phyloP scores from a whole-genome alignment of 1,140 invertebrate genomes.

The Centruroides vittatus region DNA sequence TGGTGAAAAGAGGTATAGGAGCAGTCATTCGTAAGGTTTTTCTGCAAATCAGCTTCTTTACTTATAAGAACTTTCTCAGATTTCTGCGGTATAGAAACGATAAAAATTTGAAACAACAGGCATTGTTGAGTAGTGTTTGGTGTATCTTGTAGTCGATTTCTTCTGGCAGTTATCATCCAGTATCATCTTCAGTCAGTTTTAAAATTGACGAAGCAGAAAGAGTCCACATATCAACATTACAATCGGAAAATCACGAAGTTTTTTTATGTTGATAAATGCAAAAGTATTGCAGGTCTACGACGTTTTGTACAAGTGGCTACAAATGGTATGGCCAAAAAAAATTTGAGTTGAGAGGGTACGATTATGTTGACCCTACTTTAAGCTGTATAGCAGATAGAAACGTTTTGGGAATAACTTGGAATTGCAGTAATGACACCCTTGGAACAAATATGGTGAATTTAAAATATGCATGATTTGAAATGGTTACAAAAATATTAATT shows the following conservation, averaged over 20 bases:
- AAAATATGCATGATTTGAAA: slow-evolving; percentile 1
- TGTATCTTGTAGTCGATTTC: no score
- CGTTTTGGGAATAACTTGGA: slow-evolving; percentile 4
- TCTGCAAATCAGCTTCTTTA: slow-evolving; percentile 10
- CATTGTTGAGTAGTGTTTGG: no score
- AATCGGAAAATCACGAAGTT: neutral
- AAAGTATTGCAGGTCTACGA: neutral
- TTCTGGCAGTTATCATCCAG: no score
- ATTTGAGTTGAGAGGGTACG: neutral
- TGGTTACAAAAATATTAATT: no score
- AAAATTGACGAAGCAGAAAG: no score
- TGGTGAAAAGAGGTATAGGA: neutral
- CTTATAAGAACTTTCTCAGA: no score
- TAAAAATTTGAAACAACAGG: no score
- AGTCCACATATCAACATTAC: neutral
- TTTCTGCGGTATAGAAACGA: no score
- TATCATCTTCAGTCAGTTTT: no score
- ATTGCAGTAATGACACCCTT: slow-evolving; percentile 1
- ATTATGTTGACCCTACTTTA: neutral
- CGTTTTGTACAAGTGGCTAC: neutral
- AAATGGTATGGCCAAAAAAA: slow-evolving; percentile 2
- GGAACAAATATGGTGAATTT: neutral
- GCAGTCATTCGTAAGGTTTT: slow-evolving; percentile 16
- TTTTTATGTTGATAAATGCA: slow-evolving; percentile 2
- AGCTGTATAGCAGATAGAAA: neutral